These are phyloP conservation scores for Ariolimax columbianus DNA, from an alignment of 2,888 invertebrate genomes.

Conservation along the genomic window DNA sequence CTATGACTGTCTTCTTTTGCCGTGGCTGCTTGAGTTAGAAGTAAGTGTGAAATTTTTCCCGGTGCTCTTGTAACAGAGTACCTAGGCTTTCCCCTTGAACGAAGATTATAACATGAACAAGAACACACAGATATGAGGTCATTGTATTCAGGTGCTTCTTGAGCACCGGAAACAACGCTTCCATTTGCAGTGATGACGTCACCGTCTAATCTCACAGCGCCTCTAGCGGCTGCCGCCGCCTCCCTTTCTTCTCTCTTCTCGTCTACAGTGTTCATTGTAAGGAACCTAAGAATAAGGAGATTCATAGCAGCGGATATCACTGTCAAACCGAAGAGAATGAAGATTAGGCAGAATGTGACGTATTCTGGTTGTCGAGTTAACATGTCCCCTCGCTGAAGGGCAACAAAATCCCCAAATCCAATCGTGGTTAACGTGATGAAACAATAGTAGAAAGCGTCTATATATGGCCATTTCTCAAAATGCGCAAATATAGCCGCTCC, in stretches of 20 bases:
- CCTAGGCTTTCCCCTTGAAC: conserved; percentile 70
- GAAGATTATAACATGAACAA: conserved; percentile 85
- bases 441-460: conserved; percentile 94
- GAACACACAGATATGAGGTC: conserved; percentile 90
- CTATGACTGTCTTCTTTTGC: conserved; percentile 53
- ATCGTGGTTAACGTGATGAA: conserved; percentile 98
- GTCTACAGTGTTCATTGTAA: conserved; percentile 98
- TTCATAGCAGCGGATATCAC: conserved; percentile 96
- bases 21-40: conserved; percentile 53
- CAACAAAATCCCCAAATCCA: conserved; percentile 98
- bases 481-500: conserved; percentile 96
- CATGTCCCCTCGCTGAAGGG: conserved; percentile 96
- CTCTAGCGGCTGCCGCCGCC: conserved; percentile 96
- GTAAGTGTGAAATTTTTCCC: conserved; percentile 57
- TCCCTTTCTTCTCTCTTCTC: conserved; percentile 92
- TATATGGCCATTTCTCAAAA: conserved; percentile 96
- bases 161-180: conserved; percentile 81
- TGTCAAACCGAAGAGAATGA: conserved; percentile 98
- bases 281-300: conserved; percentile 94
- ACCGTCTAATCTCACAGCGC: conserved; percentile 95
- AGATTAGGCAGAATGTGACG: conserved; percentile 96
- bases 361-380: conserved; percentile 96
- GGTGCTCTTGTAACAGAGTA: conserved; percentile 60
- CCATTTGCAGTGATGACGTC: conserved; percentile 88
- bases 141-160: conserved; percentile 80